Evolutionary conservation across 2,888 invertebrate genomes (phyloP).

Genomic region (Rhamphomyia laevipes): DNA sequence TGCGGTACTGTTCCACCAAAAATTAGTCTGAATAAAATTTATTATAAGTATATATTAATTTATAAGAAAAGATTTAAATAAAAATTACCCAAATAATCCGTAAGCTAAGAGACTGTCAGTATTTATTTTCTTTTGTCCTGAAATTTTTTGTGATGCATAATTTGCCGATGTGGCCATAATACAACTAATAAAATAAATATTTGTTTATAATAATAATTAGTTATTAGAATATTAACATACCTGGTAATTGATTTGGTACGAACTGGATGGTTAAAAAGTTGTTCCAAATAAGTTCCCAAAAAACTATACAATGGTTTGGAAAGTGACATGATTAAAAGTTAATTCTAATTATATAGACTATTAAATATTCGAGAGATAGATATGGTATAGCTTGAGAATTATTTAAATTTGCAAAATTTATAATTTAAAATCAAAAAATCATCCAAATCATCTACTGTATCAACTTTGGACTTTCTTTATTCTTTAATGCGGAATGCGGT

Average conservation of each 20-base stretch:
- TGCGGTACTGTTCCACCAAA: constrained; percentile 73
- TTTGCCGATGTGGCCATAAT: constrained; percentile 60
- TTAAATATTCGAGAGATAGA: too few species aligned
- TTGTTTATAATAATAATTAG: not conserved
- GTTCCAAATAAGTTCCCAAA: not conserved
- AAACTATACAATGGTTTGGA: not conserved
- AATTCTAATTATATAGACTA: too few species aligned
- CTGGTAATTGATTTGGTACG: not conserved
- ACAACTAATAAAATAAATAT: constrained; percentile 44
- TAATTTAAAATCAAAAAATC: too few species aligned
- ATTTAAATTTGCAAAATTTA: too few species aligned
- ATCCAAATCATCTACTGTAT: too few species aligned
- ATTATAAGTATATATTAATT: not conserved
- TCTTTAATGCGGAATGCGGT: too few species aligned
- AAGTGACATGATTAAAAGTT: too few species aligned
- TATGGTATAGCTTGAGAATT: too few species aligned
- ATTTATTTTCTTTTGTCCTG: constrained; percentile 50
- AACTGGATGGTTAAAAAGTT: not conserved
- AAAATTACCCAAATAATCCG: constrained; percentile 56
- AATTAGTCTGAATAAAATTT: constrained; percentile 43
- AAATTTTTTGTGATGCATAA: constrained; percentile 56
- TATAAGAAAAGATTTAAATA: not conserved
- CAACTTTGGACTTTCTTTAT: too few species aligned
- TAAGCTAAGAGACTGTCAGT: constrained; percentile 59
- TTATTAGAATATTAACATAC: not conserved